Percentiles rank a stretch among this genome's conserved stretches.
phyloP scores from a whole-genome alignment of 2,113 vertebrate species.

The Takifugu flavidus region DNA sequence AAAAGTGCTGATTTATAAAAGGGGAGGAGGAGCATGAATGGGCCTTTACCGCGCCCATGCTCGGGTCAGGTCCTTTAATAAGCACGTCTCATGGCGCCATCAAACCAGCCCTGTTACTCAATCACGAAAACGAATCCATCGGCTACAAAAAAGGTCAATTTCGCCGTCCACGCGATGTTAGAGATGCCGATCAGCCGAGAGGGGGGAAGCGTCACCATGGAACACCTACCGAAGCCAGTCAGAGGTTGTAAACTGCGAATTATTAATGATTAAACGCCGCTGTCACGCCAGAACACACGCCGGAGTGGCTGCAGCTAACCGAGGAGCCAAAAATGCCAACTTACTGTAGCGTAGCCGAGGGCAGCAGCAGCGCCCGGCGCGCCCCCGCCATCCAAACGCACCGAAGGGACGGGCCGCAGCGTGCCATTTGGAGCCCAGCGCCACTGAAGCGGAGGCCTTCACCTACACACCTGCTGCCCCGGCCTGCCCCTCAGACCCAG shows the following conservation, averaged over 20 bases:
- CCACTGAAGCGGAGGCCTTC: no score
- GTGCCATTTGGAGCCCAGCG: no score
- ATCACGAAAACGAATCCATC: constrained; percentile 3
- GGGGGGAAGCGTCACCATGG: neutral
- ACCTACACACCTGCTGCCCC: no score
- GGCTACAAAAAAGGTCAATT: neutral
- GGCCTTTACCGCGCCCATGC: neutral
- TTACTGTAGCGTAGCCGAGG: no score
- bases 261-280: constrained; percentile 25
- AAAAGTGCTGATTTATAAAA: constrained; percentile 23
- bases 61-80: no score
- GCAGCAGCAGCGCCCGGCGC: no score
- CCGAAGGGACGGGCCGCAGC: no score
- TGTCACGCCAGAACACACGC: constrained; percentile 18
- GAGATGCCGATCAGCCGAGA: neutral
- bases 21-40: neutral
- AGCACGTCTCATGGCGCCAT: no score
- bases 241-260: constrained; percentile 10
- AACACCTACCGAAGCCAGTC: constrained; percentile 7
- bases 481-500: no score
- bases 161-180: neutral
- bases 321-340: constrained; percentile 5
- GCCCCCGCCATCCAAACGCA: no score
- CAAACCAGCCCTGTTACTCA: constrained; percentile 6
- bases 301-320: neutral